A percentile compares a stretch with the other conserved stretches of the same genome.
These are phyloP conservation scores for Zophobas morio DNA, from an alignment of 1,140 invertebrate genomes.

Conservation along the genomic window DNA sequence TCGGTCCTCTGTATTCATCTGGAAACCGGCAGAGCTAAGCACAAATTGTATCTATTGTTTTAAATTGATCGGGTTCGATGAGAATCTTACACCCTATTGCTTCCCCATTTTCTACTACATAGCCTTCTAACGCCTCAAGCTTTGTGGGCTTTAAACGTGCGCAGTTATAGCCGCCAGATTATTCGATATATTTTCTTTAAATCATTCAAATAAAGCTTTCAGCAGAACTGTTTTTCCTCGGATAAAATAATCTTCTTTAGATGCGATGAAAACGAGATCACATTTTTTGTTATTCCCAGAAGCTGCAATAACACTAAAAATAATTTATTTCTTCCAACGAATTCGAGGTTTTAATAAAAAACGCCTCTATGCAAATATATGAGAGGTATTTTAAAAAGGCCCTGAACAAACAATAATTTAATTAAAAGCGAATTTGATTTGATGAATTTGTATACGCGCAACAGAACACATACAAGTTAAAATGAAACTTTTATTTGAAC, in stretches of 20 bases:
- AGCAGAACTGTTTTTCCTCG: conserved; percentile 20
- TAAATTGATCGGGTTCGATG: conserved; percentile 49
- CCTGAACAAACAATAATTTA: conserved; percentile 45
- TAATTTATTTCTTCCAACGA: conserved; percentile 22
- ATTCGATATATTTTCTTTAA: conserved; percentile 45
- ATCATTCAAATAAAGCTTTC: conserved; percentile 43
- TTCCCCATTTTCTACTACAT: conserved; percentile 50
- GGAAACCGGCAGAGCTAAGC: conserved; percentile 34
- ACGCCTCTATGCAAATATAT: conserved; percentile 21
- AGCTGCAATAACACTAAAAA: conserved; percentile 2
- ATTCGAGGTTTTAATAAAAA: conserved; percentile 29
- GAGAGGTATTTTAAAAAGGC: conserved; percentile 22
- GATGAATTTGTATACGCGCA: conserved; percentile 19
- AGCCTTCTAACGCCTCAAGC: conserved; percentile 41
- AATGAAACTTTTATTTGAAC: conserved; percentile 32
- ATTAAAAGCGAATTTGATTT: conserved; percentile 36
- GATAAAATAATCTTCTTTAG: conserved; percentile 32
- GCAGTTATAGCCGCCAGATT: conserved; percentile 48
- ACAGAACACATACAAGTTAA: conserved; percentile 23
- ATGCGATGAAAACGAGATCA: neutral
- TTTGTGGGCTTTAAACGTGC: conserved; percentile 49
- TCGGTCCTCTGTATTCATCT: conserved; percentile 16
- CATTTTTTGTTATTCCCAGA: conserved; percentile 13
- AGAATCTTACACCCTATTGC: conserved; percentile 49
- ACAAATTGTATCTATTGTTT: conserved; percentile 47